phyloP scores from a whole-genome alignment of 1,140 invertebrate species.

The Steinernema feltiae region DNA sequence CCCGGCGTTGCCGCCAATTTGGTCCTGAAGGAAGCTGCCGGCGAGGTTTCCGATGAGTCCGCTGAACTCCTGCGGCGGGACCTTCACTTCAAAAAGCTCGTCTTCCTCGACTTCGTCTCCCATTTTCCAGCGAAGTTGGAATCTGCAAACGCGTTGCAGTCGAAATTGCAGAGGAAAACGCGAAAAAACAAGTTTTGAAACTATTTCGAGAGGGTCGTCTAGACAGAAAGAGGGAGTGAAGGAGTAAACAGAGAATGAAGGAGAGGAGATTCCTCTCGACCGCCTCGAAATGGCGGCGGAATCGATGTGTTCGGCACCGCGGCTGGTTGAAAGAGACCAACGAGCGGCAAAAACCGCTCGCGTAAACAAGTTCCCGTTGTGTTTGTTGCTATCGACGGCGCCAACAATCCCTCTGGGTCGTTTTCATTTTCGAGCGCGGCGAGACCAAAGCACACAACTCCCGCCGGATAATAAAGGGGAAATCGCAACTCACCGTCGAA shows the following conservation, averaged over 20 bases:
- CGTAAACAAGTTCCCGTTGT: background rate
- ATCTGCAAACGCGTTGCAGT: too few species aligned
- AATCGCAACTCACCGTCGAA: background rate
- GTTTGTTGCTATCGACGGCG: background rate
- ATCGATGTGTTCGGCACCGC: conserved; percentile 3
- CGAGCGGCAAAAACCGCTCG: background rate
- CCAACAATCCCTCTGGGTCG: too few species aligned
- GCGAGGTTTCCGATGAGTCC: conserved; percentile 3
- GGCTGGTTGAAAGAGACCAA: background rate
- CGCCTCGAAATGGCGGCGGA: background rate
- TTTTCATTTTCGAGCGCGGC: too few species aligned
- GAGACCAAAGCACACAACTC: background rate
- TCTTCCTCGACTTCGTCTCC: background rate
- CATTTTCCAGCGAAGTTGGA: background rate
- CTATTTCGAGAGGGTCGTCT: background rate
- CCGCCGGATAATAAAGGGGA: background rate
- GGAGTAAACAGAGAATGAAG: background rate
- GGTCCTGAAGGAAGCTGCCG: background rate
- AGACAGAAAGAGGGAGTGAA: too few species aligned
- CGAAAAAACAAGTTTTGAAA: background rate
- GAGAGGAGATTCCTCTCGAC: background rate
- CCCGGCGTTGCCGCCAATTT: background rate
- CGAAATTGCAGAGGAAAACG: too few species aligned
- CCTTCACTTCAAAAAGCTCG: background rate
- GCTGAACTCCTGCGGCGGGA: background rate